Percentiles rank a stretch among this genome's conserved stretches.
These are phyloP conservation scores for Margaritifera margaritifera DNA, from an alignment of 2,888 invertebrate genomes.

Conservation along the genomic window DNA sequence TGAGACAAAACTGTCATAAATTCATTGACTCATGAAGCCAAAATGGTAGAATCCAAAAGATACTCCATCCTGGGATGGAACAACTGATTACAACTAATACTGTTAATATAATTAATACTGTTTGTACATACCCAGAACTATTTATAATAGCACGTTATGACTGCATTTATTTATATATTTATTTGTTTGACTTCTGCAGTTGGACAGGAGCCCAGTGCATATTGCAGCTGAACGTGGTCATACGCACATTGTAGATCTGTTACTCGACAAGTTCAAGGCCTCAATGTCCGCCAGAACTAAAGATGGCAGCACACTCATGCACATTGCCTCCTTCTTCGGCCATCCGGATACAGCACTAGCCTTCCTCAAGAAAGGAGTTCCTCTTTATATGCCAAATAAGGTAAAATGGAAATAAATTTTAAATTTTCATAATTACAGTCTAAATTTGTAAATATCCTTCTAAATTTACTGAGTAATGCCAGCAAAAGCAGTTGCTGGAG, in stretches of 20 bases:
- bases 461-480: neutral
- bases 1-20: too few species aligned
- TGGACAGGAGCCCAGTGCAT: slow-evolving; percentile 97
- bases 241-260: slow-evolving; percentile 93
- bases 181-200: slow-evolving; percentile 56
- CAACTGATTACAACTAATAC: too few species aligned
- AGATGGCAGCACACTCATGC: slow-evolving; percentile 98
- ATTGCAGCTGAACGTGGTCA: slow-evolving; percentile 98
- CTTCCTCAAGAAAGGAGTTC: slow-evolving; percentile 98
- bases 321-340: slow-evolving; percentile 96
- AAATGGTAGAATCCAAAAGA: too few species aligned
- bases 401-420: slow-evolving; percentile 35
- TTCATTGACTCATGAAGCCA: too few species aligned
- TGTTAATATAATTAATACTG: too few species aligned
- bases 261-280: slow-evolving; percentile 98
- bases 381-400: slow-evolving; percentile 99
- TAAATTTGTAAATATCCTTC: neutral
- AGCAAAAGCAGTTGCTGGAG: too few species aligned
- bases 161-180: neutral
- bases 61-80: too few species aligned
- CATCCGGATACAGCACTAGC: slow-evolving; percentile 99
- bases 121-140: too few species aligned
- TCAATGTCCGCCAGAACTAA: slow-evolving; percentile 96
- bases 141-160: too few species aligned
- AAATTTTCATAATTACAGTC: neutral